These are phyloP conservation scores for Vanessa cardui DNA, from an alignment of 2,888 invertebrate genomes.

Conservation along the genomic window DNA sequence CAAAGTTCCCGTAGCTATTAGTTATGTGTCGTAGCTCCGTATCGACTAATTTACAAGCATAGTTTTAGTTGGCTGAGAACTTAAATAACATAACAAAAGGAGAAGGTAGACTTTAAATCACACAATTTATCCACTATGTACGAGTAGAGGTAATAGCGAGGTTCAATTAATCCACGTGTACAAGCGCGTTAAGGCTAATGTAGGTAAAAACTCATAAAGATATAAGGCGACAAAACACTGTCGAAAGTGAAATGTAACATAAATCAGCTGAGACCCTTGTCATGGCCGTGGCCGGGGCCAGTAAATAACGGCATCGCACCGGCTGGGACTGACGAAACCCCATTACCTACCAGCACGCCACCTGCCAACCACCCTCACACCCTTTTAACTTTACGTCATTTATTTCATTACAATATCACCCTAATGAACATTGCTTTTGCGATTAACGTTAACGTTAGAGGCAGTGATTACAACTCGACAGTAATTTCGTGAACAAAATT, in stretches of 20 bases:
- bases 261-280: constrained; percentile 77
- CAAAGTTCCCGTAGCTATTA: constrained; percentile 24
- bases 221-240: constrained; percentile 56
- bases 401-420: constrained; percentile 38
- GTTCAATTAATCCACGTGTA: not conserved
- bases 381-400: constrained; percentile 32
- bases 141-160: no score
- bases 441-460: constrained; percentile 13
- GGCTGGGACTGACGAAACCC: constrained; percentile 57
- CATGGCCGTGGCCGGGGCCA: constrained; percentile 51
- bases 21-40: constrained; percentile 19
- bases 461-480: constrained; percentile 11
- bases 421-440: constrained; percentile 26
- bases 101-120: no score
- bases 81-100: not conserved
- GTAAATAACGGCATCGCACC: constrained; percentile 65
- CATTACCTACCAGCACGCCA: constrained; percentile 43
- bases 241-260: constrained; percentile 71
- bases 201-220: constrained; percentile 37
- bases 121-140: no score
- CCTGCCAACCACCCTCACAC: constrained; percentile 30
- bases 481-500: constrained; percentile 18
- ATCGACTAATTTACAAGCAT: constrained; percentile 17
- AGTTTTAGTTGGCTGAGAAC: constrained; percentile 1
- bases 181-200: not conserved